Evolutionary conservation across 2,797 vertebrate genomes (phyloP).

Genomic region (Ammospiza maritima): DNA sequence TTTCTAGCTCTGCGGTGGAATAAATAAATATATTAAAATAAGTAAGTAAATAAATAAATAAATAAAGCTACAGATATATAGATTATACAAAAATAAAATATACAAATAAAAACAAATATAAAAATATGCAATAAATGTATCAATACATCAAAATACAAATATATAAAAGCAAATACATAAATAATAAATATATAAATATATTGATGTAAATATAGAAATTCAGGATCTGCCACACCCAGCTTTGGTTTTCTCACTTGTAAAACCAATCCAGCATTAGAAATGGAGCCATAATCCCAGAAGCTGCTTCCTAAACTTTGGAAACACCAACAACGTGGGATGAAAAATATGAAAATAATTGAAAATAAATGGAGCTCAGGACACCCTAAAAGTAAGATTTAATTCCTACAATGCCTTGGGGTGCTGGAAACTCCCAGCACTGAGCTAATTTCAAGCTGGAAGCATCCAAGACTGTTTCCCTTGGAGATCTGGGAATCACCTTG

Average conservation of each 20-base stretch:
- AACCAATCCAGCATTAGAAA: not conserved
- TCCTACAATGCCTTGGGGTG: fast-evolving
- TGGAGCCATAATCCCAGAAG: not conserved
- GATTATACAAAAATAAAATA: too few species aligned
- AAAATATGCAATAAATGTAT: not conserved
- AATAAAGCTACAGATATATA: too few species aligned
- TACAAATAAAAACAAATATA: not conserved
- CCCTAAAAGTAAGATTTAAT: not conserved
- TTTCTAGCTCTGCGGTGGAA: not conserved
- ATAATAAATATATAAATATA: not conserved
- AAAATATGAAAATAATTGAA: not conserved
- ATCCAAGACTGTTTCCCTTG: not conserved
- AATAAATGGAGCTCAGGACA: not conserved
- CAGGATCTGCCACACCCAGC: not conserved
- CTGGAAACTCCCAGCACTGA: not conserved
- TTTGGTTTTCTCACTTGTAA: not conserved
- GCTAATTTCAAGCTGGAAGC: not conserved
- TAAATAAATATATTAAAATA: not conserved
- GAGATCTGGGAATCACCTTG: not conserved
- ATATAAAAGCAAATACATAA: not conserved
- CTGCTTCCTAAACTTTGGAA: not conserved
- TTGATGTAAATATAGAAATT: not conserved
- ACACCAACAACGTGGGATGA: too few species aligned
- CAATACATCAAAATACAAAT: too few species aligned
- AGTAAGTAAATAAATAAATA: too few species aligned